These are phyloP conservation scores for Chauna torquata DNA, from an alignment of 2,113 vertebrate species.

Conservation along the genomic window DNA sequence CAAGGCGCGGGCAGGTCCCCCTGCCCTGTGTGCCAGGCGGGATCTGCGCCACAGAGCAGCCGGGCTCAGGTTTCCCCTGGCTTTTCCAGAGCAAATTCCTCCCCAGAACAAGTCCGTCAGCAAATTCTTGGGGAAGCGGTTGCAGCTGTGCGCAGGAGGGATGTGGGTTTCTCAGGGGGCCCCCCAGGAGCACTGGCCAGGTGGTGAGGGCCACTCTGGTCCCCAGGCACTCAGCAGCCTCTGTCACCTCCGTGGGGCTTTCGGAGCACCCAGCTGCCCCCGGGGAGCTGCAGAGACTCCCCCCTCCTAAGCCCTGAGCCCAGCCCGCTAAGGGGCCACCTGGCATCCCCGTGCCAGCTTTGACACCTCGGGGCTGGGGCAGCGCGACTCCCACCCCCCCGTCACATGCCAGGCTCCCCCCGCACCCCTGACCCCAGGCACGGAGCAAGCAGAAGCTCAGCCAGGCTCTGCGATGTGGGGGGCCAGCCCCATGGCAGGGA, in stretches of 20 bases:
- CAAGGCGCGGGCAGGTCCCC: background rate
- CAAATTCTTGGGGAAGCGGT: conserved; percentile 43
- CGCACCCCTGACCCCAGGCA: background rate
- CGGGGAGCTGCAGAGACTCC: background rate
- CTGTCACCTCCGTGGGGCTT: background rate
- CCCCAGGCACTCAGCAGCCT: too few relatives aligned
- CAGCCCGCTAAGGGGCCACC: background rate
- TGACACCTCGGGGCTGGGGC: background rate
- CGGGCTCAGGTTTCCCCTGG: conserved; percentile 21
- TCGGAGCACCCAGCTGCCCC: background rate
- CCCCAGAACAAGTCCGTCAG: background rate
- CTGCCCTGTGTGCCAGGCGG: background rate
- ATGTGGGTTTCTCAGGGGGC: background rate
- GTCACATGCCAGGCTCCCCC: background rate
- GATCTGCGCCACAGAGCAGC: background rate
- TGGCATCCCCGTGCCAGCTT: background rate
- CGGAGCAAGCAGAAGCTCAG: background rate
- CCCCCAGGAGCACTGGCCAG: background rate
- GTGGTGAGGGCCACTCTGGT: background rate
- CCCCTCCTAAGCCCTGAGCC: background rate
- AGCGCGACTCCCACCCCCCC: background rate
- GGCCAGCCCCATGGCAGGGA: background rate
- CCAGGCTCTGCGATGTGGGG: background rate
- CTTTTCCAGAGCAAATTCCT: conserved; percentile 32
- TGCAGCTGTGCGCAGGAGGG: background rate